Percentiles rank a stretch among this genome's conserved stretches.
Evolutionary conservation across 2,113 vertebrate genomes (phyloP).

Genomic region (Macrotus californicus): DNA sequence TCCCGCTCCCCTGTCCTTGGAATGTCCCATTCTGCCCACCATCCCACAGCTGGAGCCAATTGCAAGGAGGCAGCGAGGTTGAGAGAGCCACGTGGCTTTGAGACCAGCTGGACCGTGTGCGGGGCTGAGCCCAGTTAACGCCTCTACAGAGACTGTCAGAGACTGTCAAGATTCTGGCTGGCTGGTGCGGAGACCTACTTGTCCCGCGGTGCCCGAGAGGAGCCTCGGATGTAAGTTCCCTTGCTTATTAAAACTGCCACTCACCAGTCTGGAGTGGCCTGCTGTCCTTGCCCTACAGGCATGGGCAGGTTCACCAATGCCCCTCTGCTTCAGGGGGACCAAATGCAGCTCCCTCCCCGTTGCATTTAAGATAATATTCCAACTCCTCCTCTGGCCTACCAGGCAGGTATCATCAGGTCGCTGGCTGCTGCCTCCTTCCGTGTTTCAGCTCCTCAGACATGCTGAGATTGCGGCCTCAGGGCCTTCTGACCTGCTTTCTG

Average conservation of each 20-base stretch:
- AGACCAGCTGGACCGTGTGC: neutral
- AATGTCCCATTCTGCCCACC: neutral
- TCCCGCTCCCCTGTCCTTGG: neutral
- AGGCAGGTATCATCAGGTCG: fast-evolving
- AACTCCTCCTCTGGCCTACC: too few relatives aligned
- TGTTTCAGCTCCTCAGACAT: neutral
- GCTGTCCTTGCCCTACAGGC: neutral
- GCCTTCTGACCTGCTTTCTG: neutral
- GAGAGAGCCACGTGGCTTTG: neutral
- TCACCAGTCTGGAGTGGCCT: neutral
- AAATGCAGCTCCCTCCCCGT: fast-evolving
- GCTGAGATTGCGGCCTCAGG: neutral
- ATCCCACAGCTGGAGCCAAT: neutral
- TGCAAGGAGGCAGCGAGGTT: neutral
- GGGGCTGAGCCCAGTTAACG: too few relatives aligned
- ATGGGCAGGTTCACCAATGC: neutral
- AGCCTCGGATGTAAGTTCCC: neutral
- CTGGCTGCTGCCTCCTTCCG: neutral
- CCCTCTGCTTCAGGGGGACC: neutral
- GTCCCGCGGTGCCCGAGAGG: too few relatives aligned
- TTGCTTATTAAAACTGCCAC: neutral
- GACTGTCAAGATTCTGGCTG: neutral
- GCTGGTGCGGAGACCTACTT: fast-evolving
- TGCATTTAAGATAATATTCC: neutral
- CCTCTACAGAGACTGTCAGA: neutral